Percentiles rank a stretch among this genome's conserved stretches.
phyloP scores from a whole-genome alignment of 1,140 invertebrate species.

The Anadara kagoshimensis region DNA sequence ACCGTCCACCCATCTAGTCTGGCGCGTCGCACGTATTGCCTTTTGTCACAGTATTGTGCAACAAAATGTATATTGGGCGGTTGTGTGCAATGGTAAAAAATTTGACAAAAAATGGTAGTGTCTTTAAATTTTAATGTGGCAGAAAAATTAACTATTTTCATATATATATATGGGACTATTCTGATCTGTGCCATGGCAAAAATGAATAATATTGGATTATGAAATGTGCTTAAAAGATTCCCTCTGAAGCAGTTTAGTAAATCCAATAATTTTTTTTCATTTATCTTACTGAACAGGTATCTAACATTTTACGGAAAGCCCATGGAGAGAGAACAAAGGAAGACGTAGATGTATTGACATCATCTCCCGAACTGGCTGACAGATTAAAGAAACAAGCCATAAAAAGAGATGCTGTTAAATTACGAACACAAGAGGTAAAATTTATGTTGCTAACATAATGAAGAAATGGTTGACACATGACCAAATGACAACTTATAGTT shows the following conservation, averaged over 20 bases:
- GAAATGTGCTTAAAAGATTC: neutral
- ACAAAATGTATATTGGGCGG: no score
- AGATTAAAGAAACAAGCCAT: slow-evolving; percentile 81
- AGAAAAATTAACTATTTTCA: no score
- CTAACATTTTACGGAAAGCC: slow-evolving; percentile 66
- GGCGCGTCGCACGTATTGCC: no score
- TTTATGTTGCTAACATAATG: neutral
- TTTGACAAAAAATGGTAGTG: no score
- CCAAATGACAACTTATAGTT: neutral
- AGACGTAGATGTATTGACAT: slow-evolving; percentile 60
- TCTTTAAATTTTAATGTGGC: no score
- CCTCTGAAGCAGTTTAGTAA: neutral
- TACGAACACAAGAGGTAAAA: slow-evolving; percentile 72
- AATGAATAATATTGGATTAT: no score
- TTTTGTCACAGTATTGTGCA: no score
- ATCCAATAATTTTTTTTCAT: neutral
- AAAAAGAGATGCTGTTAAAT: slow-evolving; percentile 81
- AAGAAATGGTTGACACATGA: no score
- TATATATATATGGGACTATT: no score
- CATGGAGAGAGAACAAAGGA: slow-evolving; percentile 61
- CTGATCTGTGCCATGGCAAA: no score
- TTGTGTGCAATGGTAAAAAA: no score
- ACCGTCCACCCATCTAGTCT: no score
- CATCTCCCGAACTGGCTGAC: slow-evolving; percentile 82
- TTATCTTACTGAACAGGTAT: slow-evolving; percentile 56